Evolutionary conservation across 2,797 vertebrate species (phyloP).

Genomic region (Amazona ochrocephala): DNA sequence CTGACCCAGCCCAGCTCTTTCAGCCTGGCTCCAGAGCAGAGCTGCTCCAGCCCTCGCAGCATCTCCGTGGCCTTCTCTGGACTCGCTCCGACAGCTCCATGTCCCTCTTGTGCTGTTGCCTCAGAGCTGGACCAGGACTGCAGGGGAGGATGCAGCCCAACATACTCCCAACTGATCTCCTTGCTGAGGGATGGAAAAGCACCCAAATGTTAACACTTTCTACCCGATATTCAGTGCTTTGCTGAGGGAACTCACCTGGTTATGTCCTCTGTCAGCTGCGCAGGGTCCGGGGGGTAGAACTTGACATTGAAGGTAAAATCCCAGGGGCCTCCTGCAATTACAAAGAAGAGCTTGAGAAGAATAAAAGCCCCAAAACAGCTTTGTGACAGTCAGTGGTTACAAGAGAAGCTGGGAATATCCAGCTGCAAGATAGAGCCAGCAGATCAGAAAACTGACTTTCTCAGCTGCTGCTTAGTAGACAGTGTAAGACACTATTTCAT

Average conservation of each 20-base stretch:
- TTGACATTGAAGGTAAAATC: conserved; percentile 96
- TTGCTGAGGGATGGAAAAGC: background rate
- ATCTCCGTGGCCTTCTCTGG: background rate
- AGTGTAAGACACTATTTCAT: background rate
- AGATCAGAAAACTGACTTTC: background rate
- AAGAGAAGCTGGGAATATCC: background rate
- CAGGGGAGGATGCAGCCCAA: background rate
- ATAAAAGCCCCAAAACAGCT: background rate
- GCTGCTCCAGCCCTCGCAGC: background rate
- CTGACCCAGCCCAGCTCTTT: background rate
- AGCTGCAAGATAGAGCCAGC: background rate
- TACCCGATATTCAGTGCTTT: background rate
- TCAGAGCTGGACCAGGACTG: background rate
- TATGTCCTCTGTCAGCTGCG: conserved; percentile 95
- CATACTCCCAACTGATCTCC: background rate
- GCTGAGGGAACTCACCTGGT: conserved; percentile 83
- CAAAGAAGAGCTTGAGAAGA: conserved; percentile 15
- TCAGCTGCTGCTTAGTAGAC: background rate
- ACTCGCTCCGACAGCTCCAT: background rate
- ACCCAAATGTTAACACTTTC: background rate
- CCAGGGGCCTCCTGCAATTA: conserved; percentile 85
- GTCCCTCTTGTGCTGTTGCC: background rate
- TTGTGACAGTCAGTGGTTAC: accelerated
- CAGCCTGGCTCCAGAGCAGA: background rate
- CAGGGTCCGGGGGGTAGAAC: conserved; percentile 95